phyloP scores from a whole-genome alignment of 2,888 invertebrate genomes.

The Arrhopalites spinosus region DNA sequence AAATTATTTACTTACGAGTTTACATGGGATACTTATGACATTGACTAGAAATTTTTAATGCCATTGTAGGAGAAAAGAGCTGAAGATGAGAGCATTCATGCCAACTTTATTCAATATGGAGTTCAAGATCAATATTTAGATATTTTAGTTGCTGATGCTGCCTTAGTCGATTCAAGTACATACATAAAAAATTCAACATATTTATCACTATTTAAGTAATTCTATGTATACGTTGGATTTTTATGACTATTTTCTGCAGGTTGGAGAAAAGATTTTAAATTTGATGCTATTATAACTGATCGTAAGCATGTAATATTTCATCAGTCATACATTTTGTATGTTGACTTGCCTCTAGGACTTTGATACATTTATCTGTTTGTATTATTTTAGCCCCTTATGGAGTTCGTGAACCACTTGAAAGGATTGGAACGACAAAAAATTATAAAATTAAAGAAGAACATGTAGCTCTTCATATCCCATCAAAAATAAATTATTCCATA shows the following conservation, averaged over 20 bases:
- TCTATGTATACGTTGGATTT: too few species aligned
- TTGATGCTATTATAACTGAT: constrained; percentile 95
- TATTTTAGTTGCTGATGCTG: constrained; percentile 87
- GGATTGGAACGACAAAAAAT: constrained; percentile 69
- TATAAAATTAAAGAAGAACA: constrained; percentile 71
- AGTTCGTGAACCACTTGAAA: constrained; percentile 89
- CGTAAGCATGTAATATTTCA: constrained; percentile 73
- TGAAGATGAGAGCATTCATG: constrained; percentile 80
- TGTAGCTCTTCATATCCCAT: constrained; percentile 74
- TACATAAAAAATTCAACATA: too few species aligned
- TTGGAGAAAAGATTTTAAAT: constrained; percentile 58
- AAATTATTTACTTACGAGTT: neutral
- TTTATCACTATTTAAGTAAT: too few species aligned
- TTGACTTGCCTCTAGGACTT: neutral
- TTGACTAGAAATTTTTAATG: neutral
- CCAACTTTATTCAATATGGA: constrained; percentile 89
- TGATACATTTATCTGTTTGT: neutral
- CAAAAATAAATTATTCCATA: constrained; percentile 83
- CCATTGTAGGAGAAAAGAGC: constrained; percentile 62
- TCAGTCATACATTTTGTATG: too few species aligned
- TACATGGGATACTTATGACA: neutral
- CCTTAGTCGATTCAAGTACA: constrained; percentile 77
- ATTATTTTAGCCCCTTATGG: constrained; percentile 86
- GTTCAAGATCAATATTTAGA: constrained; percentile 76
- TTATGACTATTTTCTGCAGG: too few species aligned